Base-by-base conservation (phyloP, 1,140 invertebrate genomes). In the Drosophila burlai region DNA sequence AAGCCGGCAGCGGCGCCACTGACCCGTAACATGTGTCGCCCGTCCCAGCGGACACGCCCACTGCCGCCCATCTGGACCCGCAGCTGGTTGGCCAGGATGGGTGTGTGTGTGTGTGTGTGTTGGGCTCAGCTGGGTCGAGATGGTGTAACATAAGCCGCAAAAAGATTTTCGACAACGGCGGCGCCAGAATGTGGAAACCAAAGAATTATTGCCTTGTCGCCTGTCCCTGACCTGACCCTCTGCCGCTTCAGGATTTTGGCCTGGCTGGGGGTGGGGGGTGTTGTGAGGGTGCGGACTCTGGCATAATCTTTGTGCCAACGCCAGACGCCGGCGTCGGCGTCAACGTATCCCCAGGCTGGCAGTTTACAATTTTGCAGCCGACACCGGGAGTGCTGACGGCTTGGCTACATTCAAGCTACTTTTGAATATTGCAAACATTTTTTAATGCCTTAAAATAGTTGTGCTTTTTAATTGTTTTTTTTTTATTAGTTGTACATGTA, bases 181-280 rank as follows among this genome's bases (percentile, higher is more conserved):
- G 49, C 49, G 63, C 68, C 73, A 89, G 89, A 89, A 84, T 84
- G 81, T 81, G 76, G 79, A 89, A 85, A 85, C 85, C 79, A 76
- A 89, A 85, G 85, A 89, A 90, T 89, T 90, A 89, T 89, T 84
- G 85, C 76, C 75, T 60, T 80, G 74, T 81, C 75, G 78, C 85
- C 64, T 80, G 74, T 84, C 81, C 81, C 85, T 89, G 85, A 90
- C 85, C 85, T 83, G 81, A 66, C 47, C 66, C 72, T 58, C 52
- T 47, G 26, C 66, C 69, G 66, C 66, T 72, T 24, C 64, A 84
- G 69, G 60, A 72, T 45, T 31, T n/a, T 40, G 57, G 24, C 15
- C 2, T 16, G 34, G 21, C 10, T 4, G n/a, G 42, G 40, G 31
- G 40, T 24, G 2, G 0, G 0, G n/a, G 26, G 13, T 40, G 3